A percentile compares a stretch with the other conserved stretches of the same genome.
Evolutionary conservation across 1,140 invertebrate species (phyloP).

Genomic region (Daktulosphaira vitifoliae): DNA sequence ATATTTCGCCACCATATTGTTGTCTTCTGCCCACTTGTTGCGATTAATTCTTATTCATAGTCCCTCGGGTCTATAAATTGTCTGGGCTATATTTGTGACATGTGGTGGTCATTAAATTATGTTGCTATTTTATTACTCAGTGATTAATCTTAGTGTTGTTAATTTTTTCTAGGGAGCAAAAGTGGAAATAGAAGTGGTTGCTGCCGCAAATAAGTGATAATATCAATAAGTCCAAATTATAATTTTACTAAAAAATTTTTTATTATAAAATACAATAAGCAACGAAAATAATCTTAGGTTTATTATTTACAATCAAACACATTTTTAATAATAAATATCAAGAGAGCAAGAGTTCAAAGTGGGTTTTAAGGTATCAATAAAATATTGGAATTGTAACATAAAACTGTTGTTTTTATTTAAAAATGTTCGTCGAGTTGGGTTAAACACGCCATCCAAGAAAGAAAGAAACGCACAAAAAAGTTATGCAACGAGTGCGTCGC

Average conservation of each 20-base stretch:
- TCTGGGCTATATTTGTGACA: not conserved
- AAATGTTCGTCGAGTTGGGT: no score
- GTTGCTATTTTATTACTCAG: not conserved
- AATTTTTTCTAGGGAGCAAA: constrained; percentile 49
- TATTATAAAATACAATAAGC: constrained; percentile 26
- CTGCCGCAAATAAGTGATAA: constrained; percentile 41
- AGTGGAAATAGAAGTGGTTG: constrained; percentile 74
- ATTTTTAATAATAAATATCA: not conserved
- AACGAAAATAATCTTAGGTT: not conserved
- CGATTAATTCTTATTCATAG: not conserved
- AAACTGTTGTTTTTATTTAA: not conserved
- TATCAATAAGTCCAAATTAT: not conserved
- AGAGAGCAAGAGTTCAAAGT: not conserved
- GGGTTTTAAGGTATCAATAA: not conserved
- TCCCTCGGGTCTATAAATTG: not conserved
- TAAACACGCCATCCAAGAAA: no score
- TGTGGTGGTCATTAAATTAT: not conserved
- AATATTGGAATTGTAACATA: constrained; percentile 7
- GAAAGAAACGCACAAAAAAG: no score
- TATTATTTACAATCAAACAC: constrained; percentile 27
- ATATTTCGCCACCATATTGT: not conserved
- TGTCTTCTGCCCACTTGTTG: not conserved
- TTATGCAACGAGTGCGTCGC: no score
- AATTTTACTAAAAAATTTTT: constrained; percentile 2
- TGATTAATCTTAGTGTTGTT: constrained; percentile 26